These are phyloP conservation scores for Himalopsyche tibetana DNA, from an alignment of 2,888 invertebrate genomes.

Conservation along the genomic window DNA sequence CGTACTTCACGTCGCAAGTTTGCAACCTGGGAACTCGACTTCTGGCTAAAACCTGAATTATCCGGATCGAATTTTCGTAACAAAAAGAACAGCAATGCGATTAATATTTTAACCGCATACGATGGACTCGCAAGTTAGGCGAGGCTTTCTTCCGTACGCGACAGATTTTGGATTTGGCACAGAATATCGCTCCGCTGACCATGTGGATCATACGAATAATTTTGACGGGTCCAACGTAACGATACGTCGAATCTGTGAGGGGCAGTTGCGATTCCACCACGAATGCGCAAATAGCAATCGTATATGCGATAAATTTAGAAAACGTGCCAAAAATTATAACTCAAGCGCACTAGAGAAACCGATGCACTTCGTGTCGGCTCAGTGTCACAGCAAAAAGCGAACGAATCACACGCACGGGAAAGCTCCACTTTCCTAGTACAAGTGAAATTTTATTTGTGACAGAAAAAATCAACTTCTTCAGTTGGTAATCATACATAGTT, in stretches of 20 bases:
- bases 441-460: neutral
- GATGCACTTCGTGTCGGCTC: neutral
- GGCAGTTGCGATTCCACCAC: constrained; percentile 27
- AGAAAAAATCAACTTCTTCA: neutral
- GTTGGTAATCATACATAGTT: neutral
- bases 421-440: neutral
- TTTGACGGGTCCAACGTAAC: constrained; percentile 53
- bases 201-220: constrained; percentile 60
- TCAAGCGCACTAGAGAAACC: neutral
- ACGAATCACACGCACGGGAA: neutral
- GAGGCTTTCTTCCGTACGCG: constrained; percentile 57
- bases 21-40: constrained; percentile 27
- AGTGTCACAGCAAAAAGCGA: neutral
- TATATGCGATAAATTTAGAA: neutral
- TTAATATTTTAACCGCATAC: constrained; percentile 56
- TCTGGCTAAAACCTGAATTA: constrained; percentile 51
- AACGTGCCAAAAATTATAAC: constrained; percentile 16
- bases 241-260: constrained; percentile 38
- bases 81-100: constrained; percentile 39
- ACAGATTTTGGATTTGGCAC: constrained; percentile 59
- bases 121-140: constrained; percentile 47
- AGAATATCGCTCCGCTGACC: constrained; percentile 60
- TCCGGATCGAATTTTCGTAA: constrained; percentile 44
- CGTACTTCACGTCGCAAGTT: constrained; percentile 51
- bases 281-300: constrained; percentile 17